Percentiles rank a stretch among this genome's conserved stretches.
Evolutionary conservation across 2,888 invertebrate species (phyloP).

Genomic region (Trilocha varians): DNA sequence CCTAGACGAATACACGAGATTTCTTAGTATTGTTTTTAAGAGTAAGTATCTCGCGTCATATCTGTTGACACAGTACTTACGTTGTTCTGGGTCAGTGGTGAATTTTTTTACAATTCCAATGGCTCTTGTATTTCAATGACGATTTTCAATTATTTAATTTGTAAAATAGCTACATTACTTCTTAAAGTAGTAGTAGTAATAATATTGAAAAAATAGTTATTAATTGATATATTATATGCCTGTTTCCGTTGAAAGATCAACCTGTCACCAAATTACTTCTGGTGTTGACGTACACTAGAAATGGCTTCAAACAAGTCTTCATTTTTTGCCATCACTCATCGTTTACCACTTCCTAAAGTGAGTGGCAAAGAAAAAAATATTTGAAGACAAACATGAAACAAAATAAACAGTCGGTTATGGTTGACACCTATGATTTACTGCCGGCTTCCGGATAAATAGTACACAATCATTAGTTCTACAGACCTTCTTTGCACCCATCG

Average conservation of each 20-base stretch:
- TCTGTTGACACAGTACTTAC: no score
- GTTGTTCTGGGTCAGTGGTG: no score
- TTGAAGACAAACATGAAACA: constrained; percentile 7
- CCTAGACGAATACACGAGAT: no score
- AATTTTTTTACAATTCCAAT: no score
- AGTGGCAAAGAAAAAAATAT: constrained; percentile 10
- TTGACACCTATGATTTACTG: constrained; percentile 19
- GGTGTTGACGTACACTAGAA: background rate
- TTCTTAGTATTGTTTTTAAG: no score
- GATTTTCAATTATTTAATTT: background rate
- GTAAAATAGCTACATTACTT: background rate
- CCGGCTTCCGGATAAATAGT: constrained; percentile 15
- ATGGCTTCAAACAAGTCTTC: background rate
- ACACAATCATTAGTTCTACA: constrained; percentile 10
- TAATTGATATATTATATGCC: background rate
- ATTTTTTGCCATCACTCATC: background rate
- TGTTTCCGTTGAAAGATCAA: constrained; percentile 1
- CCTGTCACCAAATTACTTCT: background rate
- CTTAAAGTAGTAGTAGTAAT: background rate
- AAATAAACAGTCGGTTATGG: constrained; percentile 11
- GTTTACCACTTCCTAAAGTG: background rate
- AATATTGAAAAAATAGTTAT: background rate
- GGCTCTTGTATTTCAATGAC: no score
- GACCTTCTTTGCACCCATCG: constrained; percentile 7
- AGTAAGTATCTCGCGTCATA: no score